A percentile compares a stretch with the other conserved stretches of the same genome.
These are phyloP conservation scores for Myotis pilosus DNA, from an alignment of 2,797 vertebrate genomes.

Conservation along the genomic window DNA sequence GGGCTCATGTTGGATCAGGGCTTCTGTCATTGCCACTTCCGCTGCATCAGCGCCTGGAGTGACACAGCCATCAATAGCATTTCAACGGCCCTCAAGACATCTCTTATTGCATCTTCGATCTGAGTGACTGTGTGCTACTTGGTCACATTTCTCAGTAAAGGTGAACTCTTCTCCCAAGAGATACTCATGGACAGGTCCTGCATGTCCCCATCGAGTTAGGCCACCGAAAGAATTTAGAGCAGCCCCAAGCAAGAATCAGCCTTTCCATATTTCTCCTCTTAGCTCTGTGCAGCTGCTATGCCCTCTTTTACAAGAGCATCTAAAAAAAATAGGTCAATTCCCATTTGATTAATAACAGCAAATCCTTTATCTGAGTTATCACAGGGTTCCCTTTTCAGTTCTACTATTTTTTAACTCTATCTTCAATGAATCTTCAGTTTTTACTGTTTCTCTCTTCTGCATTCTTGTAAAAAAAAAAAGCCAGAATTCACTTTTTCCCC, in stretches of 20 bases:
- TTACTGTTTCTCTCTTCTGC: slow-evolving; percentile 93
- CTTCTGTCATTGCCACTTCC: slow-evolving; percentile 93
- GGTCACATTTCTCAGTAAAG: slow-evolving; percentile 95
- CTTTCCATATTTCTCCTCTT: slow-evolving; percentile 96
- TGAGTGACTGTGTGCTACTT: slow-evolving; percentile 97
- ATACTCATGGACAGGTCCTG: slow-evolving; percentile 95
- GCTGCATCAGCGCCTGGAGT: slow-evolving; percentile 92
- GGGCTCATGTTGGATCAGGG: slow-evolving; percentile 92
- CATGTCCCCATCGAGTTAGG: slow-evolving; percentile 92
- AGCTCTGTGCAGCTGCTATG: slow-evolving; percentile 86
- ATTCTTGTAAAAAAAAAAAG: slow-evolving; percentile 97
- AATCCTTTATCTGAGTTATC: slow-evolving; percentile 92
- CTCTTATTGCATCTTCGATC: slow-evolving; percentile 96
- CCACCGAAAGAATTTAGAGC: slow-evolving; percentile 96
- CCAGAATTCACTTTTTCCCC: slow-evolving; percentile 92
- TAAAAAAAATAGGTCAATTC: slow-evolving; percentile 95
- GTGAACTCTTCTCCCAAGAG: slow-evolving; percentile 96
- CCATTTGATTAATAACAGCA: slow-evolving; percentile 98
- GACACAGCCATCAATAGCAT: slow-evolving; percentile 94
- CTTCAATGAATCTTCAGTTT: slow-evolving; percentile 96
- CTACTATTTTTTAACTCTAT: slow-evolving; percentile 97
- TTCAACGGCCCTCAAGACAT: slow-evolving; percentile 95
- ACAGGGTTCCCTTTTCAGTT: slow-evolving; percentile 91
- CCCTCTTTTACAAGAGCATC: slow-evolving; percentile 95
- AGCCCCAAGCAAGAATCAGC: slow-evolving; percentile 91